phyloP scores from a whole-genome alignment of 2,113 vertebrate genomes.

The Anoura caudifer region DNA sequence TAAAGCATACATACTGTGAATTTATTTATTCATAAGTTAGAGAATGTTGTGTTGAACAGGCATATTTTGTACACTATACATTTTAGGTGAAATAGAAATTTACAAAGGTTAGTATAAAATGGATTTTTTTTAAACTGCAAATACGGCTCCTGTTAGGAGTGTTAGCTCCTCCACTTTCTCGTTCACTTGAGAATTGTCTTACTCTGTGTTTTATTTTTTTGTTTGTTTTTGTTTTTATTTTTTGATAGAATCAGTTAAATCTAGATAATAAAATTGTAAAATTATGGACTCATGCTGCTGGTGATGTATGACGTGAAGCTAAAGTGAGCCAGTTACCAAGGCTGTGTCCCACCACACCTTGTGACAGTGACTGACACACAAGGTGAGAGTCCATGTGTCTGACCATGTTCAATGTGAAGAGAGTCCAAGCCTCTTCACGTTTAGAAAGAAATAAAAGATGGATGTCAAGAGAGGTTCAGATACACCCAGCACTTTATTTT shows the following conservation, averaged over 20 bases:
- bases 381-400: neutral
- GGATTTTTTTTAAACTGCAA: neutral
- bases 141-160: neutral
- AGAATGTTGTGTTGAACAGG: neutral
- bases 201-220: neutral
- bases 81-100: neutral
- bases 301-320: accelerated
- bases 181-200: neutral
- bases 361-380: neutral
- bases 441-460: neutral
- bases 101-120: neutral
- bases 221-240: no score
- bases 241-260: neutral
- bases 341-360: accelerated
- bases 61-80: neutral
- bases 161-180: neutral
- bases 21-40: neutral
- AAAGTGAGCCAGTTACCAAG: neutral
- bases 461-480: neutral
- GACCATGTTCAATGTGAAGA: neutral
- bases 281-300: accelerated
- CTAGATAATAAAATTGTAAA: neutral
- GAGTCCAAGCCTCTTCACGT: neutral
- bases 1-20: neutral
- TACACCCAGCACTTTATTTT: neutral